phyloP scores from a whole-genome alignment of 2,797 vertebrate species.

The Microtus obscurus region DNA sequence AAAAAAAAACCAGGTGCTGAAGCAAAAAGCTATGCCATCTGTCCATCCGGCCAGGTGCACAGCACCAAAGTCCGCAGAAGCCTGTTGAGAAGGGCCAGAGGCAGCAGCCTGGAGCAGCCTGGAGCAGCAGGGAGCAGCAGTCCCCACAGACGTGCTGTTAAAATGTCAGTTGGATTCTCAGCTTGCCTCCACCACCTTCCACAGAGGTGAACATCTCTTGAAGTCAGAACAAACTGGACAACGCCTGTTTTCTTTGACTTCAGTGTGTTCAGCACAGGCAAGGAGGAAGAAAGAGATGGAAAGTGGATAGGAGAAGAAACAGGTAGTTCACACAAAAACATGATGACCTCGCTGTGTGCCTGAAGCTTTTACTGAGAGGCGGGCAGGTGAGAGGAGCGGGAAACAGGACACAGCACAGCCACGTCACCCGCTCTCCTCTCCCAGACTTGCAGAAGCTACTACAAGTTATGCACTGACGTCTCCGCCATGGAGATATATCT shows the following conservation, averaged over 20 bases:
- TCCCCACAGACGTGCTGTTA: slow-evolving; percentile 87
- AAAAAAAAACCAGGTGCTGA: slow-evolving; percentile 60
- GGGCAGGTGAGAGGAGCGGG: slow-evolving; percentile 40
- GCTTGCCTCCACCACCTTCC: slow-evolving; percentile 88
- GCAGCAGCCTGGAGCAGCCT: accelerated
- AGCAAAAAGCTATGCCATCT: neutral
- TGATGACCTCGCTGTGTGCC: slow-evolving; percentile 74
- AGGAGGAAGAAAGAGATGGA: slow-evolving; percentile 75
- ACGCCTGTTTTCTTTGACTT: slow-evolving; percentile 88
- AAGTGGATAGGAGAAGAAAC: slow-evolving; percentile 51
- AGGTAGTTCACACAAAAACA: slow-evolving; percentile 86
- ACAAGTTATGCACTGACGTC: slow-evolving; percentile 15
- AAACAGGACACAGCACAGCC: slow-evolving; percentile 42
- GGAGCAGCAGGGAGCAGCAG: slow-evolving; percentile 74
- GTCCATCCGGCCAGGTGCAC: neutral
- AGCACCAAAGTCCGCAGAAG: neutral
- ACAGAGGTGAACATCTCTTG: slow-evolving; percentile 93
- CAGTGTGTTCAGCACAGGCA: slow-evolving; percentile 79
- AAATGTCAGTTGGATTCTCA: slow-evolving; percentile 88
- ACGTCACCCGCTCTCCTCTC: slow-evolving; percentile 61
- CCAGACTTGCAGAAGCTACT: neutral
- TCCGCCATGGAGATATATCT: slow-evolving; percentile 57
- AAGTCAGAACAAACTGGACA: slow-evolving; percentile 94
- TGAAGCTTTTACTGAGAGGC: slow-evolving; percentile 80
- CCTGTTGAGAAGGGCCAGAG: slow-evolving; percentile 11